Evolutionary conservation across 2,113 vertebrate genomes (phyloP).

Genomic region (Butorides virescens): DNA sequence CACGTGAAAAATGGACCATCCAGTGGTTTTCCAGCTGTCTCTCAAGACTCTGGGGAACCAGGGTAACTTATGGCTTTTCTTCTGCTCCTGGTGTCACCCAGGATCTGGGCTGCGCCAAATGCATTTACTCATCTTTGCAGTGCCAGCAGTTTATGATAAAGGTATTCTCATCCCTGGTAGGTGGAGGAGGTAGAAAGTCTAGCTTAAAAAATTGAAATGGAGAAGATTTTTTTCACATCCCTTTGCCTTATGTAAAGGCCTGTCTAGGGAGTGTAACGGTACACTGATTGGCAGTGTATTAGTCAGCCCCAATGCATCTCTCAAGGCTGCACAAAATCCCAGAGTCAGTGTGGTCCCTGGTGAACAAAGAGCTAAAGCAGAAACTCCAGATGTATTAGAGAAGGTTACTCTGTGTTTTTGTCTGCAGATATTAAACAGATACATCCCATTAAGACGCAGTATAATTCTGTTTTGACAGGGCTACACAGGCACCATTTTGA

Average conservation of each 20-base stretch:
- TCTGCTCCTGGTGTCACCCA: background rate
- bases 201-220: background rate
- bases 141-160: background rate
- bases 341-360: background rate
- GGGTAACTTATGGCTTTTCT: background rate
- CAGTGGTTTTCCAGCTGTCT: background rate
- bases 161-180: background rate
- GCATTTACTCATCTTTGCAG: constrained; percentile 17
- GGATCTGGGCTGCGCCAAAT: background rate
- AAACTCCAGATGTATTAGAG: background rate
- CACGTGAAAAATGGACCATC: background rate
- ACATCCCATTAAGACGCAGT: background rate
- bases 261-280: background rate
- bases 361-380: background rate
- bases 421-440: background rate
- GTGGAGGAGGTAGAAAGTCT: background rate
- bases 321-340: background rate
- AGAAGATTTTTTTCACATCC: background rate
- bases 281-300: background rate
- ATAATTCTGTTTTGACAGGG: background rate
- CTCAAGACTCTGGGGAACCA: background rate
- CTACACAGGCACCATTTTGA: background rate
- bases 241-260: background rate
- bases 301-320: background rate
- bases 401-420: background rate